phyloP scores from a whole-genome alignment of 1,140 invertebrate species.

The Polypedilum pembai region DNA sequence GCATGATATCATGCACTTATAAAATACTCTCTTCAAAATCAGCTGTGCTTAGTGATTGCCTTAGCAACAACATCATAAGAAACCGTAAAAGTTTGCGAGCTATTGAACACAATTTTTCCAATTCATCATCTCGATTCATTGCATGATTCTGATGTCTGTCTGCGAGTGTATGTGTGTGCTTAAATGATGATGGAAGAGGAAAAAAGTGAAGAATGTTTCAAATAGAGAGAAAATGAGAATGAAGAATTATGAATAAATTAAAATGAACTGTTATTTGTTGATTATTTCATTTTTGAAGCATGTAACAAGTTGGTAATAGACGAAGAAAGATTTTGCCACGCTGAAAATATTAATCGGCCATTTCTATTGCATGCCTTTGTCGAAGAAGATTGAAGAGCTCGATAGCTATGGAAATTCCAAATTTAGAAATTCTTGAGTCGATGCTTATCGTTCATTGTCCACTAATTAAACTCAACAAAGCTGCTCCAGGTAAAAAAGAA shows the following conservation, averaged over 20 bases:
- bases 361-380: not conserved
- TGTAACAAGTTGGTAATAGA: not conserved
- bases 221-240: not conserved
- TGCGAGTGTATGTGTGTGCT: not conserved
- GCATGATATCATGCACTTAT: not conserved
- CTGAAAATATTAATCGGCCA: not conserved
- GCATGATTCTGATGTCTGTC: not conserved
- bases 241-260: slow-evolving; percentile 19
- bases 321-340: not conserved
- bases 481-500: not conserved
- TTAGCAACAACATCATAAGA: not conserved
- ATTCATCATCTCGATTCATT: not conserved
- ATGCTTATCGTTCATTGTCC: not conserved
- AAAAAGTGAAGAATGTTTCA: not conserved
- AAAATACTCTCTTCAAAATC: not conserved
- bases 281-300: slow-evolving; percentile 10
- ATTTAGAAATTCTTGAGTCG: not conserved
- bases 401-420: not conserved
- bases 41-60: not conserved
- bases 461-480: too few species aligned
- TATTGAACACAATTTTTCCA: not conserved
- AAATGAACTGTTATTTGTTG: not conserved
- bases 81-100: not conserved
- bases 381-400: not conserved
- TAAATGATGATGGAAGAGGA: not conserved